Conservation (phyloP, 2,888 invertebrate species). For the Ecliptopera silaceata region DNA sequence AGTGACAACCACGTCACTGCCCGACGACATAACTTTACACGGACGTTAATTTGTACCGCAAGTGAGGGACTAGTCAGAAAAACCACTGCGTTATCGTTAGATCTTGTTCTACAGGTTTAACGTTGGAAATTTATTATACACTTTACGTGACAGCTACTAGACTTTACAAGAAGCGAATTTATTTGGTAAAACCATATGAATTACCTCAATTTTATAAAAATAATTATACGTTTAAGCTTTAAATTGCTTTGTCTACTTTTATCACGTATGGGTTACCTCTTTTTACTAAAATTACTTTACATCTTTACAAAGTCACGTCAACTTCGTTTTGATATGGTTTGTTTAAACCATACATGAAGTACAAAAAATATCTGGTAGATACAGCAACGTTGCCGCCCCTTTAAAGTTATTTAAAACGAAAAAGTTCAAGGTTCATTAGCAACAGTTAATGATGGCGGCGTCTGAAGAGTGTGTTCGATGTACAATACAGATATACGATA, state of each 20-base stretch:
- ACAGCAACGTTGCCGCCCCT: constrained; percentile 64
- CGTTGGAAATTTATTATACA: constrained; percentile 65
- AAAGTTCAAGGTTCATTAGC: constrained; percentile 81
- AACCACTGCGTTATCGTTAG: constrained; percentile 63
- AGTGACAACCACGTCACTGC: constrained; percentile 71
- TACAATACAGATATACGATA: constrained; percentile 48
- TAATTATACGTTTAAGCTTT: constrained; percentile 37
- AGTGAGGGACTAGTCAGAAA: constrained; percentile 58
- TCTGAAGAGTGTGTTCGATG: constrained; percentile 59
- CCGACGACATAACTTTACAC: constrained; percentile 75
- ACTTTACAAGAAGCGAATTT: constrained; percentile 57
- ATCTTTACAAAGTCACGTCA: constrained; percentile 65
- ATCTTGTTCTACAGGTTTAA: constrained; percentile 69
- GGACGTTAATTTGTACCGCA: constrained; percentile 74
- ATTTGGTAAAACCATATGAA: constrained; percentile 51
- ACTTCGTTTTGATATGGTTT: constrained; percentile 65
- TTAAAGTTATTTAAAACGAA: constrained; percentile 77
- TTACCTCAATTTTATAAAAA: constrained; percentile 46
- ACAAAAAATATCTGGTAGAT: constrained; percentile 67
- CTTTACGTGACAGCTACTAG: constrained; percentile 73
- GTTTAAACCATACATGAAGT: constrained; percentile 66
- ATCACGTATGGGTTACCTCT: constrained; percentile 38
- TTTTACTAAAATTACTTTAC: constrained; percentile 40
- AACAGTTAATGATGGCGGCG: constrained; percentile 78
- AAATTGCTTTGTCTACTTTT: constrained; percentile 1